Base-by-base conservation (phyloP, 2,888 invertebrate species). In the Creontiades dilutus region DNA sequence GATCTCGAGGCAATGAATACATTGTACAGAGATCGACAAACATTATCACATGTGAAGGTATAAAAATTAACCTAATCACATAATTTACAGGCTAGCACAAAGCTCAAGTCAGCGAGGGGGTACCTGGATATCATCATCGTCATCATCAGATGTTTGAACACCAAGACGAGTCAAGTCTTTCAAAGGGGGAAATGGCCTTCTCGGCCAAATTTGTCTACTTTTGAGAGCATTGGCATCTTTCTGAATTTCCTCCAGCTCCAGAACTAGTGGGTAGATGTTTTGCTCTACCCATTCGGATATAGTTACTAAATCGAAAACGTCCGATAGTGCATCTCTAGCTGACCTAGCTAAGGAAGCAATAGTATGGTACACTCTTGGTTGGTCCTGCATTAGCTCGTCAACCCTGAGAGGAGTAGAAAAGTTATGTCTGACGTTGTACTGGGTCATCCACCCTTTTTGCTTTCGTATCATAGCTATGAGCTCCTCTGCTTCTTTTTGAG, bases 271-370 rank as follows among this genome's bases (percentile, higher is more conserved):
- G 93, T 95, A 95, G 82, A 96, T 94, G 91, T 94, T 94, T 92
- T 95, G 95, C 92, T 96, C 96, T 52, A 96, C 94, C 94, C 96
- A 96, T 92, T 96, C 96, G 0, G 94, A 93, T 86, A 96, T 94
- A 0, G 95, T 95, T 92, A 94, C 94, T 90, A 94, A 93, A 93
- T 96, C 95, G 92, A 94, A 95, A 55, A 95, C 93, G 86, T 95
- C 95, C 28, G 93, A 93, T 92, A 96, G 93, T 0, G 95, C 93
- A 90, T 95, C 95, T 84, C 94, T 94, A 0, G 95, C 94, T 68
- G 94, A 94, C 87, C 94, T 93, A 0, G 95, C 94, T 92, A 95
- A 93, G 0, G 93, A 93, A 47, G 94, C 93, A 90, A 95, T 92
- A 92, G 95, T 94, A 93, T 96, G 94, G 92, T 95, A 94, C 91